Evolutionary conservation across 23 tunicate species (phyloP).

Genomic region (Phallusia fumigata): DNA sequence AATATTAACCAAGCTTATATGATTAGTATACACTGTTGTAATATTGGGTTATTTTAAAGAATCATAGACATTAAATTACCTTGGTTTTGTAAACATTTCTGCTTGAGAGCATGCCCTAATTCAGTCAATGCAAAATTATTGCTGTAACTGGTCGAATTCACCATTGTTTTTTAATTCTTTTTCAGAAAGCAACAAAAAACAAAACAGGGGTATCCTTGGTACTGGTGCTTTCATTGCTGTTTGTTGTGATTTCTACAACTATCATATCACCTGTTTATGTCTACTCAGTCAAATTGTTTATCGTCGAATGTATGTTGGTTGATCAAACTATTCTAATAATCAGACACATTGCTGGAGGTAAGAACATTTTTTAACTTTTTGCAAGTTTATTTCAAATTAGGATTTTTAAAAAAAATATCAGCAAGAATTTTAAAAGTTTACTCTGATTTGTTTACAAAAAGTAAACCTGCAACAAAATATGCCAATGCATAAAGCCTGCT

Average conservation of each 20-base stretch:
- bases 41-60: background rate
- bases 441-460: too few species aligned
- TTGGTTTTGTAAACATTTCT: too few species aligned
- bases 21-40: background rate
- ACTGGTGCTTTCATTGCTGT: conserved; percentile 1
- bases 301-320: conserved; percentile 17
- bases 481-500: background rate
- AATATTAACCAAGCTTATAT: too few species aligned
- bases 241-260: conserved; percentile 4
- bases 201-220: background rate
- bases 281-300: conserved; percentile 24
- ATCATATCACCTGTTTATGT: conserved; percentile 21
- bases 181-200: background rate
- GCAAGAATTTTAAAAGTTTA: too few species aligned
- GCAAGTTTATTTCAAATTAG: background rate
- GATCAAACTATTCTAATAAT: background rate
- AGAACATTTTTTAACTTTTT: background rate
- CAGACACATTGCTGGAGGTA: conserved; percentile 39
- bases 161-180: background rate
- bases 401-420: too few species aligned
- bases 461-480: background rate
- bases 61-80: background rate
- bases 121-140: too few species aligned
- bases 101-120: too few species aligned
- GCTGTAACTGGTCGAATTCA: too few species aligned